These are phyloP conservation scores for Potamarius usumacintae DNA, from an alignment of 2,113 vertebrate genomes.

Conservation along the genomic window DNA sequence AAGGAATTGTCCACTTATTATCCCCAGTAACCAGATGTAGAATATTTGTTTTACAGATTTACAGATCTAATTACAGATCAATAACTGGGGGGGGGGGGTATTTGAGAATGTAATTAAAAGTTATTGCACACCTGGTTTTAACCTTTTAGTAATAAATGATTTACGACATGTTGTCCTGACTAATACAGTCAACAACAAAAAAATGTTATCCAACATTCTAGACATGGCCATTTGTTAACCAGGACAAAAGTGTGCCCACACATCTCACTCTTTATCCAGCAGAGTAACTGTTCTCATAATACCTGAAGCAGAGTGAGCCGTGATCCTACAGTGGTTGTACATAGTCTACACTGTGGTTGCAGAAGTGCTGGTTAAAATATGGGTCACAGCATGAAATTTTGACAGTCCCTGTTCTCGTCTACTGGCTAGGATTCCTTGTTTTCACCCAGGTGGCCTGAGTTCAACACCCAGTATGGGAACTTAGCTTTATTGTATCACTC, in stretches of 20 bases:
- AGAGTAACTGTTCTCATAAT: background rate
- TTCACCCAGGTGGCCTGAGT: background rate
- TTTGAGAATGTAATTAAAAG: too few relatives aligned
- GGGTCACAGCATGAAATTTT: background rate
- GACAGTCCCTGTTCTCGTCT: background rate
- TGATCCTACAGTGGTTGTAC: background rate
- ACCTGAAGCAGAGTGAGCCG: background rate
- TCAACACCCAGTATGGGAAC: background rate
- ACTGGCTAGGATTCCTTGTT: background rate
- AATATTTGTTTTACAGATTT: background rate
- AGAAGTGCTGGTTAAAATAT: background rate
- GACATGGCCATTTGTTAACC: background rate
- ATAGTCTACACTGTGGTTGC: background rate
- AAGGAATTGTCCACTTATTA: too few relatives aligned
- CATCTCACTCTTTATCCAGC: background rate
- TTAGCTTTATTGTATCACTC: background rate
- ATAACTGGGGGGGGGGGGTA: too few relatives aligned
- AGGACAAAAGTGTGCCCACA: background rate
- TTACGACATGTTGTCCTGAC: too few relatives aligned
- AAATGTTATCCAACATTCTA: background rate
- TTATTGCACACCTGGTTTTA: too few relatives aligned
- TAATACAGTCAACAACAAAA: too few relatives aligned
- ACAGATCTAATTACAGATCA: too few relatives aligned
- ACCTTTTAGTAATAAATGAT: background rate
- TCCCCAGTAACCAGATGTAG: too few relatives aligned